A percentile compares a stretch with the other conserved stretches of the same genome.
Evolutionary conservation across 92 coral and sea anemone species (phyloP).

Genomic region (Epizoanthus scotinus): DNA sequence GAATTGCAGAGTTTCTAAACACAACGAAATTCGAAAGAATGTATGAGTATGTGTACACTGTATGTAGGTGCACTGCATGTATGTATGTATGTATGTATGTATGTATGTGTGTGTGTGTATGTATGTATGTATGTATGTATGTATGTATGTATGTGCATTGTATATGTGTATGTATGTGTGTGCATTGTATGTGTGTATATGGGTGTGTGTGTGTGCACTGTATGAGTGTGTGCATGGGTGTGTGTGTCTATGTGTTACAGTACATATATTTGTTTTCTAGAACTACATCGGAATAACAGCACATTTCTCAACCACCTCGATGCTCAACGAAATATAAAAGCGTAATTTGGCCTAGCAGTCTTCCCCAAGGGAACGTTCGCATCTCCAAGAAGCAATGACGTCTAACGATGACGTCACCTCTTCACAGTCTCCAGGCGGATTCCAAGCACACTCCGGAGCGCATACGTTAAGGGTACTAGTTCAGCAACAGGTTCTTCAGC

Average conservation of each 20-base stretch:
- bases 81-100: neutral
- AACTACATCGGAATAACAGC: neutral
- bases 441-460: slow-evolving; percentile 72
- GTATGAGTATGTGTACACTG: neutral
- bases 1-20: no score
- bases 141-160: neutral
- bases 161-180: neutral
- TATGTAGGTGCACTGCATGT: neutral
- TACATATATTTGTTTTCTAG: neutral
- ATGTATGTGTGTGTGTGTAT: neutral
- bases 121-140: neutral
- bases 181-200: neutral
- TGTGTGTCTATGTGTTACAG: neutral
- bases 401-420: slow-evolving; percentile 32
- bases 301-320: neutral
- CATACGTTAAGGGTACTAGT: slow-evolving; percentile 81
- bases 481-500: slow-evolving; percentile 83
- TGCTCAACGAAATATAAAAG: neutral
- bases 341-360: neutral
- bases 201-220: neutral
- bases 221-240: neutral
- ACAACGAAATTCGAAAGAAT: no score
- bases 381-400: neutral
- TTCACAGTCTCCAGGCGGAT: slow-evolving; percentile 71
- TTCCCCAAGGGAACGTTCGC: neutral